Base-by-base conservation (phyloP, 2,888 invertebrate species). In the Urechis unicinctus region DNA sequence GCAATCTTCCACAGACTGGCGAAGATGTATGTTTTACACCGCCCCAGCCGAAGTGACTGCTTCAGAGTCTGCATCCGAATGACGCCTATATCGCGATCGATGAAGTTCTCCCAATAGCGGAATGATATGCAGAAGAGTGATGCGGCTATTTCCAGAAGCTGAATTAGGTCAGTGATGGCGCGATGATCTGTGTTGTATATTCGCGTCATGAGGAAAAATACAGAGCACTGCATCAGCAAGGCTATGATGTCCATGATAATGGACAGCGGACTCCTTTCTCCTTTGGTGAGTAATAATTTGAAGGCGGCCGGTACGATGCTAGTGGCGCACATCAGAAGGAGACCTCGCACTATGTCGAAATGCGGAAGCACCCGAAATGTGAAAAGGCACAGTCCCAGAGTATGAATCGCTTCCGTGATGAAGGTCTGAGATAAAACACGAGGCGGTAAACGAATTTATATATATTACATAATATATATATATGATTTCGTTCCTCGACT, bases 291-390 rank as follows among this genome's bases (percentile, higher is more conserved):
- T 42, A 74, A 63, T 22, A 76, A 67, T 56, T 75, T 74, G 41
- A 73, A 63, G 28, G 75, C 60, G 49, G 70, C 68, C 0, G 77
- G 77, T 3, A 75, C 61, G 48, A 70, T 69, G 56, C 72, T 71
- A 3, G 72, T 63, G 22, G 73, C 70, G 53, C 71, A 68, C 52
- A 73, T 71, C 26, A 74, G 59, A 22, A 74, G 64, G 22, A 74
- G 62, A 3, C 73, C 75, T n/a, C 75, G 68, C 50, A 76, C 59
- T 61, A 72, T 67, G 61, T 75, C 75, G 55, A 70, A 63, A 48
- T 64, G 57, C 4, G 75, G 75, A 25, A 75, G 62, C n/a, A 75
- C 70, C 22, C 68, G 63, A 57, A 72, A 73, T 31, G 74, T 67
- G n/a, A 74, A 60, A 46, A 74, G 64, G 50, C 70, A 70, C n/a